A percentile compares a stretch with the other conserved stretches of the same genome.
phyloP scores from a whole-genome alignment of 53 echinoderm and acorn worm genomes.

The Apostichopus leukothele region DNA sequence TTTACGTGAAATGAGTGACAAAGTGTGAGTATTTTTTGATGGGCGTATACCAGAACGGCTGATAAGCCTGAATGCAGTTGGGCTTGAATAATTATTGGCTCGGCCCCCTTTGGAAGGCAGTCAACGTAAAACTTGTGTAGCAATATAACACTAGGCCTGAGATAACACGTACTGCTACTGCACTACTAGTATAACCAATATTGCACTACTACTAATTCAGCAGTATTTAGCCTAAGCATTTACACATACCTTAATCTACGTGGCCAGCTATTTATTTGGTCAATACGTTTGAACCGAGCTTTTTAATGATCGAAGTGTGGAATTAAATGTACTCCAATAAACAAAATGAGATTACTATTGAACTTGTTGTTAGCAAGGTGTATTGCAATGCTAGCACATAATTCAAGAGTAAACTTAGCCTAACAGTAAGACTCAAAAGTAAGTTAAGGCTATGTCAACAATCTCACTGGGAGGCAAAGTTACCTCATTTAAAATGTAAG shows the following conservation, averaged over 20 bases:
- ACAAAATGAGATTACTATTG: background rate
- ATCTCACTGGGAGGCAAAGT: too few relatives aligned
- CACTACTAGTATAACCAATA: background rate
- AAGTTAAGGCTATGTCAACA: too few relatives aligned
- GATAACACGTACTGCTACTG: background rate
- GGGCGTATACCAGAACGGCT: constrained; percentile 24
- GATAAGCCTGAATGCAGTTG: background rate
- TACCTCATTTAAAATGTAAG: too few relatives aligned
- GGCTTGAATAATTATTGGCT: background rate
- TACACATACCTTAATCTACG: background rate
- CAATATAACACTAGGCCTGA: background rate
- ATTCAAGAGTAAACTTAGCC: background rate
- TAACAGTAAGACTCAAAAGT: too few relatives aligned
- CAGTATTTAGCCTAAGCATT: background rate
- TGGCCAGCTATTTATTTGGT: background rate
- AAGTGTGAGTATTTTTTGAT: constrained; percentile 82
- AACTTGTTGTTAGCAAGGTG: too few relatives aligned
- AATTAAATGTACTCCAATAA: too few relatives aligned
- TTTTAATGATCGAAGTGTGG: background rate
- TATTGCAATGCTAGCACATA: background rate
- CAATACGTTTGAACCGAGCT: background rate
- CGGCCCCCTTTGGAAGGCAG: background rate
- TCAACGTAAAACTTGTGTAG: background rate
- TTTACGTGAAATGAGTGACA: constrained; percentile 93
- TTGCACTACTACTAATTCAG: background rate